Base-by-base conservation (phyloP, 2,888 invertebrate genomes). In the Oasisia sp. region DNA sequence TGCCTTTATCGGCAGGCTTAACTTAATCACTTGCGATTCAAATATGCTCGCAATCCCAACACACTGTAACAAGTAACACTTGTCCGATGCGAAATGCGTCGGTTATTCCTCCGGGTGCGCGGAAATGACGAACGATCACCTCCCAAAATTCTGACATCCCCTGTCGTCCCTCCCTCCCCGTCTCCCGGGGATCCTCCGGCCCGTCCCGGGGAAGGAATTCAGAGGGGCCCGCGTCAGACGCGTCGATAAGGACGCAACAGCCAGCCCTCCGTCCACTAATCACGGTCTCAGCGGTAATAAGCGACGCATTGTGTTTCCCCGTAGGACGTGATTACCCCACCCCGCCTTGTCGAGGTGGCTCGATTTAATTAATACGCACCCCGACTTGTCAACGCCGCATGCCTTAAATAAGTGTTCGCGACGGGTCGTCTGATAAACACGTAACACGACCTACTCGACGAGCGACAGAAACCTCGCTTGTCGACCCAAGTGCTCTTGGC, bases 271-370 rank as follows among this genome's bases (percentile, higher is more conserved):
- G n/a, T n/a, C 74, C 27, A 27, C 27, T 74, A 74, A 74, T 74
- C 74, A 27, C 74, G 74, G 74, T 74, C 74, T 74, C 74, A 0
- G 7, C 74, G 74, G 74, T 74, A 74, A 74, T 74, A 74, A 74
- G 74, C 74, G 74, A 74, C 74, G 74, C 74, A 74, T 74, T 74
- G 74, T 74, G 27, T 74, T 74, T 74, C 74, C 74, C 74, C 74
- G 74, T n/a, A n/a, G 74, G 74, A 27, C n/a, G 74, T 74, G 74
- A 74, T 74, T 74, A 74, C 74, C 74, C 27, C 74, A 27, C 74
- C n/a, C 74, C 27, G 74, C 74, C 74, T 74, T 74, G 74, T 27
- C 74, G 27, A 27, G 74, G 27, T 27, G 74, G 74, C 74, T n/a
- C 74, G 27, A 19, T 74, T 74, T 74, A 74, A 74, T 74, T 74